Evolutionary conservation across 1,140 invertebrate species (phyloP).

Genomic region (Drosophila asahinai): DNA sequence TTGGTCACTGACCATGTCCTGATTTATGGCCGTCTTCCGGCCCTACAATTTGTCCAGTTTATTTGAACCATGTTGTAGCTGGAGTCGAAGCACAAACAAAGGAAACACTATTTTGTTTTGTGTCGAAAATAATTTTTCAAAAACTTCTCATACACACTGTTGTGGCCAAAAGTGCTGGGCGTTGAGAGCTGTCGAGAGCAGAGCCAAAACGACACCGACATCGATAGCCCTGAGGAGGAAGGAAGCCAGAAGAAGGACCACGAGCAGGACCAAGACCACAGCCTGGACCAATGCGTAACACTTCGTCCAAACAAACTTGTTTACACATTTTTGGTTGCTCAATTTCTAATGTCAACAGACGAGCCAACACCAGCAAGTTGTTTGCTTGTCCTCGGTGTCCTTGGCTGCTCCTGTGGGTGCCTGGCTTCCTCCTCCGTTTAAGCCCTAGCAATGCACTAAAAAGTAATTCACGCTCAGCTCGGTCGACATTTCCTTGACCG

Average conservation of each 20-base stretch:
- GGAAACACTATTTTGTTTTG: slow-evolving; percentile 44
- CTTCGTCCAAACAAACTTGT: slow-evolving; percentile 78
- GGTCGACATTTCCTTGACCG: slow-evolving; percentile 47
- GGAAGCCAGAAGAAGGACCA: neutral
- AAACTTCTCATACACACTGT: slow-evolving; percentile 42
- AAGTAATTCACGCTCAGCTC: slow-evolving; percentile 42
- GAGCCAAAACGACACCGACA: slow-evolving; percentile 40
- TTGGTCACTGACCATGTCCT: slow-evolving; percentile 47
- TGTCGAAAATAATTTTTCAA: slow-evolving; percentile 54
- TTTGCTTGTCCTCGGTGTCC: slow-evolving; percentile 70
- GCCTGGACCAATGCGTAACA: slow-evolving; percentile 53
- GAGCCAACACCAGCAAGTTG: slow-evolving; percentile 51
- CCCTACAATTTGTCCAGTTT: slow-evolving; percentile 63
- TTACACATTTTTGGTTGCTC: slow-evolving; percentile 83
- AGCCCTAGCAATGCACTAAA: slow-evolving; percentile 18
- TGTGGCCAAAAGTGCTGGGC: slow-evolving; percentile 30
- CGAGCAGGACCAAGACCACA: slow-evolving; percentile 9
- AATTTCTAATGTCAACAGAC: slow-evolving; percentile 81
- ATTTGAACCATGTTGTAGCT: slow-evolving; percentile 52
- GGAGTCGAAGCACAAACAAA: slow-evolving; percentile 18
- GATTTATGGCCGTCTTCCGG: slow-evolving; percentile 56
- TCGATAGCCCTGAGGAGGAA: slow-evolving; percentile 35
- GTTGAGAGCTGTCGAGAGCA: slow-evolving; percentile 66
- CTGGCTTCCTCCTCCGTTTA: slow-evolving; percentile 24
- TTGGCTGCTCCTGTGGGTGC: slow-evolving; percentile 42